Evolutionary conservation across 2,888 invertebrate genomes (phyloP).

Genomic region (Unio pictorum): DNA sequence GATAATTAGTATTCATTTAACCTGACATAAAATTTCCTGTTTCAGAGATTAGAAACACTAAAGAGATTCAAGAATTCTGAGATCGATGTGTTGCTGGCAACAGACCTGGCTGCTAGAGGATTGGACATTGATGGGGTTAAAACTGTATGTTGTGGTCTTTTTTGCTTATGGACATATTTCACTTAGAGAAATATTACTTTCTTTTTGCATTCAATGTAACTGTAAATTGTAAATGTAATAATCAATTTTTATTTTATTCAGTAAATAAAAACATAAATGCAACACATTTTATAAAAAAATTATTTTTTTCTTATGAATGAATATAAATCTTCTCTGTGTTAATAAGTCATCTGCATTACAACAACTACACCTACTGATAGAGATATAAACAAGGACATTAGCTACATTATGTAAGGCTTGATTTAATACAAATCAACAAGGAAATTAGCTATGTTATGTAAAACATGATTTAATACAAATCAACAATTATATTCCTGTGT

Average conservation of each 20-base stretch:
- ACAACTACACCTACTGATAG: too few species aligned
- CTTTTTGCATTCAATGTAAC: neutral
- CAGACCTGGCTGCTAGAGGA: conserved; percentile 94
- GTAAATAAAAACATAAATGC: neutral
- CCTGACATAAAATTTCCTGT: conserved; percentile 6
- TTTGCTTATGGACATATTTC: neutral
- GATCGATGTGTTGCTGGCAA: conserved; percentile 84
- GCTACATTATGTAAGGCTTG: too few species aligned
- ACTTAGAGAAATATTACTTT: neutral
- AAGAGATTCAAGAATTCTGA: conserved; percentile 88
- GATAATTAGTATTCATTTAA: neutral
- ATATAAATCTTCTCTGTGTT: neutral
- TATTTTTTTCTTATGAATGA: neutral
- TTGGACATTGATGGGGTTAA: conserved; percentile 97
- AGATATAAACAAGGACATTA: too few species aligned
- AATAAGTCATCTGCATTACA: too few species aligned
- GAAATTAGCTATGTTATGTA: too few species aligned
- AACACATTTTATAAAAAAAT: neutral
- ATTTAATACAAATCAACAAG: too few species aligned
- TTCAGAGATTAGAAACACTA: conserved; percentile 87
- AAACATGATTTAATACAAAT: too few species aligned
- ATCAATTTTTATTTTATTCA: too few species aligned
- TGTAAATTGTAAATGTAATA: neutral
- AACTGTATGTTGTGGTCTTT: conserved; percentile 77
- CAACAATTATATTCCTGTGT: neutral